Evolutionary conservation across 2,888 invertebrate species (phyloP).

Genomic region (Cerastis rubricosa): DNA sequence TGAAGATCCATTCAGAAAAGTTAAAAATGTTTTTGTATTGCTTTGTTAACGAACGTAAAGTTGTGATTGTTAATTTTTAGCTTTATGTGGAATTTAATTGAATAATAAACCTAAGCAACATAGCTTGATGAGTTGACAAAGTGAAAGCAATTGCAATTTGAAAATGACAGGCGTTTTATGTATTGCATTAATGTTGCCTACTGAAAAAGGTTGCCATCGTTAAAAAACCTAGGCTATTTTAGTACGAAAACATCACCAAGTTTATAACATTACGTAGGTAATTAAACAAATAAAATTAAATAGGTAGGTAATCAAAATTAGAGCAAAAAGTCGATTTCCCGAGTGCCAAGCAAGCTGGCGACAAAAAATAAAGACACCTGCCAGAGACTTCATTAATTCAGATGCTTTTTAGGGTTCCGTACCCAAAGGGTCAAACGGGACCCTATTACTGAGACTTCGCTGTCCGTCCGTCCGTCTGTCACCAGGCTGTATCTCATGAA

Average conservation of each 20-base stretch:
- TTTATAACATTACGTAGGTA: neutral
- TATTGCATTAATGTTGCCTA: neutral
- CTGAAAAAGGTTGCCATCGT: neutral
- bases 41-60: neutral
- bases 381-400: neutral
- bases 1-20: neutral
- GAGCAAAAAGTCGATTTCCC: neutral
- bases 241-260: neutral
- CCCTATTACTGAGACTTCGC: no score
- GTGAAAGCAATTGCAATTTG: neutral
- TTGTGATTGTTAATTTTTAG: neutral
- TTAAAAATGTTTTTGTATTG: neutral
- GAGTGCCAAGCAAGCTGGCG: neutral
- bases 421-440: no score
- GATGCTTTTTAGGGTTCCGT: neutral
- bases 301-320: neutral
- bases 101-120: no score
- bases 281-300: neutral
- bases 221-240: neutral
- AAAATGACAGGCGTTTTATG: neutral
- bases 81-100: neutral
- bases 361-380: slow-evolving; percentile 1
- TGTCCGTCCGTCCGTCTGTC: no score
- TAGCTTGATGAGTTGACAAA: neutral
- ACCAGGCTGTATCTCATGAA: no score